Evolutionary conservation across 1,140 invertebrate genomes (phyloP), one percentile per base, ranked within the genome.

Genomic region (Camponotus floridanus): DNA sequence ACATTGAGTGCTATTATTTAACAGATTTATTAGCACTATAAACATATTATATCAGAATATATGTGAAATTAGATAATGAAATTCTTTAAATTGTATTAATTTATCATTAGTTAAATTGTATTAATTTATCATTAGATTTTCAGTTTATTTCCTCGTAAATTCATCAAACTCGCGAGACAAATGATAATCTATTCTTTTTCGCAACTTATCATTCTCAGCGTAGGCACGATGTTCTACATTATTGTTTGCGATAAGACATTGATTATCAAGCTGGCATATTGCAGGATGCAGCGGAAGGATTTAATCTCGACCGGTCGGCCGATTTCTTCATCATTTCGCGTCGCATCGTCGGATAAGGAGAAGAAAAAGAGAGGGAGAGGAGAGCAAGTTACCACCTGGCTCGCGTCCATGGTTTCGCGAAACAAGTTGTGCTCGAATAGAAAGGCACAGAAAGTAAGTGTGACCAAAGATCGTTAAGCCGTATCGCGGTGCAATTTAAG

Each of bases 391-490:
- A 71, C 42, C 15, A 73, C 33, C 55, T 13, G 68, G 39, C 55
- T 73, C 68, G 48, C 48, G 55, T 83, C 39, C 26, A 83, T 18
- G 68, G 36, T 71, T 80, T 81, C 62, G 64, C 48, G 33, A 80
- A 68, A 21, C 45, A 45, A 73, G 39, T 18, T 51, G 48, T 83
- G 55, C 26, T 59, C 31, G 51, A 80, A 26, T 78, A 48, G 55
- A 33, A 31, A 26, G 39, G 39, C 21, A n/a, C 31, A 62, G 48
- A 83, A 61, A 83, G 68, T 73, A 73, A 83, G 79, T 74, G 68
- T 83, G 79, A 83, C 79, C 79, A 83, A 83, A 83, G 79, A 83
- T 83, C 68, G 55, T 83, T 83, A 62, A 73, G 68, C 55, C 79
- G 57, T 83, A 62, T 74, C 55, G 64, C 33, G 68, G 31, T 31